Evolutionary conservation across 2,797 vertebrate genomes (phyloP).

Genomic region (Sylvilagus floridanus): DNA sequence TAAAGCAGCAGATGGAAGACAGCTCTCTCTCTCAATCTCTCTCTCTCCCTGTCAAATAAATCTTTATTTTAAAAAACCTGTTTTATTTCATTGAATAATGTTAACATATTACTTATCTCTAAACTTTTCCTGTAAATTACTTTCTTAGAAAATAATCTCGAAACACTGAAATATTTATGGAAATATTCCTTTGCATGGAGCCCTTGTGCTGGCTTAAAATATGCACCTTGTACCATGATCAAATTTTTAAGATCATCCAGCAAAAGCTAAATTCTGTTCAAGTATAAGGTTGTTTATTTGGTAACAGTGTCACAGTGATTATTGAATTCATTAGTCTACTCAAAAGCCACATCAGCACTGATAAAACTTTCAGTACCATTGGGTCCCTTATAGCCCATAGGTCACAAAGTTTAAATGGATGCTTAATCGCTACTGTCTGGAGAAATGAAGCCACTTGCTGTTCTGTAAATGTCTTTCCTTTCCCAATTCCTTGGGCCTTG

Average conservation of each 20-base stretch:
- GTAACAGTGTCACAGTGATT: conserved; percentile 19
- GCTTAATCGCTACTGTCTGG: background rate
- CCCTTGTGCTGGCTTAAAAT: background rate
- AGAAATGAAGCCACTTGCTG: conserved; percentile 11
- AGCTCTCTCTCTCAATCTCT: too few species aligned
- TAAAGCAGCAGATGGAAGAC: too few species aligned
- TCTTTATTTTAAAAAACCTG: background rate
- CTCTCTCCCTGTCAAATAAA: too few species aligned
- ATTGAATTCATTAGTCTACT: conserved; percentile 25
- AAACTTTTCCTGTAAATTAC: conserved; percentile 1
- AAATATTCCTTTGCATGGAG: background rate
- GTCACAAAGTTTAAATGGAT: background rate
- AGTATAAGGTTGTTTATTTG: conserved; percentile 14
- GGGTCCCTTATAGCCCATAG: background rate
- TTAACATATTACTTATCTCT: conserved; percentile 20
- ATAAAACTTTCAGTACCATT: background rate
- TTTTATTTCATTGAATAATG: background rate
- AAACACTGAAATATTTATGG: conserved; percentile 54
- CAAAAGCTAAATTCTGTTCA: conserved; percentile 31
- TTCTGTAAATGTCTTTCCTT: conserved; percentile 11
- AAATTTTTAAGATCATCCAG: conserved; percentile 37
- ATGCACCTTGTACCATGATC: background rate
- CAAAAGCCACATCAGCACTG: background rate
- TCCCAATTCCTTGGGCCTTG: background rate
- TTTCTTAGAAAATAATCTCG: conserved; percentile 19